A percentile compares a stretch with the other conserved stretches of the same genome.
Conservation (phyloP, 2,888 invertebrate species). For the Agriotes lineatus region DNA sequence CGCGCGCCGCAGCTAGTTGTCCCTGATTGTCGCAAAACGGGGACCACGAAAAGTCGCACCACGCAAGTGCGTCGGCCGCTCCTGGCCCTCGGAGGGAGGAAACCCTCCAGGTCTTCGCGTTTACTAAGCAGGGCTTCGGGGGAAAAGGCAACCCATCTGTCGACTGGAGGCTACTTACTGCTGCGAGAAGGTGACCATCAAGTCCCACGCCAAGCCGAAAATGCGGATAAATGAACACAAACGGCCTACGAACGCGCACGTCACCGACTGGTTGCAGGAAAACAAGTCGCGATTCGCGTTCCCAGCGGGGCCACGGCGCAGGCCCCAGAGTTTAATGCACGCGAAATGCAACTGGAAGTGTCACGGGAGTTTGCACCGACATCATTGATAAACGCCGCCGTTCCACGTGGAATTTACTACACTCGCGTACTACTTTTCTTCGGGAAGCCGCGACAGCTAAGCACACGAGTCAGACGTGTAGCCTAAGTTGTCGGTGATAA, state of each 20-base stretch:
- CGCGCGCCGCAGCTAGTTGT: neutral
- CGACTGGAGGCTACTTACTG: neutral
- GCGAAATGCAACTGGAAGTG: constrained; percentile 45
- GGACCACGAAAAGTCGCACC: neutral
- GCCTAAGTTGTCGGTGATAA: constrained; percentile 16
- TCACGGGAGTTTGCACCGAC: constrained; percentile 36
- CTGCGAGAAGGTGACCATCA: neutral
- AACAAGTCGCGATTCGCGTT: constrained; percentile 41
- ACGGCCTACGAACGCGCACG: constrained; percentile 41
- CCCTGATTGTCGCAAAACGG: neutral
- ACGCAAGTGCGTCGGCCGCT: neutral
- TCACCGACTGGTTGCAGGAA: constrained; percentile 45
- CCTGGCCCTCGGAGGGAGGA: neutral
- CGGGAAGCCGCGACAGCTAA: neutral
- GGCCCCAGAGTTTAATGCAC: constrained; percentile 41
- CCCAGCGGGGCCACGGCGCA: constrained; percentile 52
- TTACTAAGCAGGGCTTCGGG: neutral
- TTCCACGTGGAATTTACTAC: constrained; percentile 42
- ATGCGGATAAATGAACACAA: constrained; percentile 28
- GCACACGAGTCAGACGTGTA: constrained; percentile 4
- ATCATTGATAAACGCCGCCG: constrained; percentile 39
- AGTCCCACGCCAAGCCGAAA: neutral
- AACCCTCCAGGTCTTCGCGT: neutral
- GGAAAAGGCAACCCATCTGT: neutral
- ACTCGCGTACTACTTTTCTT: constrained; percentile 17